Base-by-base conservation (phyloP, 2,888 invertebrate species). In the Limnephilus rhombicus region DNA sequence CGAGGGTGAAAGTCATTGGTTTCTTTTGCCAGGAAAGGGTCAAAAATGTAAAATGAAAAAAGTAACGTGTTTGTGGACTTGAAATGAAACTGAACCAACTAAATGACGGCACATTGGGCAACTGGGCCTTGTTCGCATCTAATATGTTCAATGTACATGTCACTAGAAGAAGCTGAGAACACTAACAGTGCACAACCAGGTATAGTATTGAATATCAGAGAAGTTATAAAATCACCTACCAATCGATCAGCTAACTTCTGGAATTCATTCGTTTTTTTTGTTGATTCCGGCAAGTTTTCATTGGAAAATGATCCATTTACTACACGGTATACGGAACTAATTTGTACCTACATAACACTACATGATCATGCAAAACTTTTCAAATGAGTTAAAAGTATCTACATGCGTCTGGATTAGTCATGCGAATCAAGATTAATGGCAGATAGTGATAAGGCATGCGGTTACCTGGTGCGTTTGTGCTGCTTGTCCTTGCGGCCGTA, bases 381-480 rank as follows among this genome's bases (percentile, higher is more conserved):
- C n/a, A 86, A 86, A 86, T 49, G 41, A 86, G 29, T 86, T 9
- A 86, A 86, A 85, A 49, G 15, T 37, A 85, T 34, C 41, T 85
- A 41, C 85, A 85, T 85, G 85, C 85, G 45, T n/a, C 85, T 24
- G 41, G n/a, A 85, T 41, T 85, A 86, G 45, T 86, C 85, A 86
- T 86, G 85, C 85, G 49, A 15, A 49, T 86, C n/a, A 41, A 29
- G 24, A 86, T 41, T 49, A 45, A 86, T 45, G 37, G n/a, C n/a
- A 86, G 49, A 9, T n/a, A 49, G 96, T 85, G 11, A 45, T 86
- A 86, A 45, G 34, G 15, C 85, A 86, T 86, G 85, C 85, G 29
- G 37, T 97, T 97, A 98, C 98, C 98, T 98, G 97, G 97, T 98
- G 96, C 98, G 97, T 96, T 98, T 98, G 96, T 98, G 98, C 95